Conservation (phyloP, 2,797 vertebrate genomes). For the Echiichthys vipera region DNA sequence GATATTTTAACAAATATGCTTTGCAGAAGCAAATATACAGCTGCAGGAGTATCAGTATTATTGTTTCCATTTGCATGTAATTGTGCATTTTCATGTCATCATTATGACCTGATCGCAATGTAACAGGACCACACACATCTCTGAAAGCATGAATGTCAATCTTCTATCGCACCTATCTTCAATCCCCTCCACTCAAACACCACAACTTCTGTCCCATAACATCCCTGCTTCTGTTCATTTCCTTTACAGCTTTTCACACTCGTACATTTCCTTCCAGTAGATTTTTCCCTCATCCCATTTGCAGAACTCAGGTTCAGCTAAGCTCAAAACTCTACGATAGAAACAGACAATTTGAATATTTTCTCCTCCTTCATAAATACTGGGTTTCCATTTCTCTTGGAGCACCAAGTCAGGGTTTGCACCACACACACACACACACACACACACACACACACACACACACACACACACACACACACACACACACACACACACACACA, state of each 20-base stretch:
- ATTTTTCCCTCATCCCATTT: background rate
- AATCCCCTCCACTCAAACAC: background rate
- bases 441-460: conserved; percentile 55
- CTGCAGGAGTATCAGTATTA: no score
- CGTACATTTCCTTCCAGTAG: conserved; percentile 10
- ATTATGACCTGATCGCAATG: conserved; percentile 41
- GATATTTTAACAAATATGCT: conserved; percentile 1
- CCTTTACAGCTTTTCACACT: background rate
- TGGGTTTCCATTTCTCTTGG: conserved; percentile 81
- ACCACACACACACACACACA: conserved; percentile 53
- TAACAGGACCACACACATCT: conserved; percentile 48
- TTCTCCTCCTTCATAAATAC: conserved; percentile 78
- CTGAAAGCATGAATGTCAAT: conserved; percentile 11
- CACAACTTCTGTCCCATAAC: background rate
- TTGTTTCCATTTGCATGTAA: conserved; percentile 19
- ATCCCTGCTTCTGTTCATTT: conserved; percentile 20
- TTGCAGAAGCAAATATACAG: no score
- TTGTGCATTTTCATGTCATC: conserved; percentile 7
- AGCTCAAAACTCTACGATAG: conserved; percentile 49
- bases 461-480: conserved; percentile 60
- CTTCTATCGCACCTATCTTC: conserved; percentile 22
- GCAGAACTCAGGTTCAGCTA: conserved; percentile 25
- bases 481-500: conserved; percentile 55
- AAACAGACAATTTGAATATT: conserved; percentile 70
- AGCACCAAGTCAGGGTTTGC: conserved; percentile 50